Conservation (phyloP, 2,888 invertebrate species). For the Hoplodrina ambigua region DNA sequence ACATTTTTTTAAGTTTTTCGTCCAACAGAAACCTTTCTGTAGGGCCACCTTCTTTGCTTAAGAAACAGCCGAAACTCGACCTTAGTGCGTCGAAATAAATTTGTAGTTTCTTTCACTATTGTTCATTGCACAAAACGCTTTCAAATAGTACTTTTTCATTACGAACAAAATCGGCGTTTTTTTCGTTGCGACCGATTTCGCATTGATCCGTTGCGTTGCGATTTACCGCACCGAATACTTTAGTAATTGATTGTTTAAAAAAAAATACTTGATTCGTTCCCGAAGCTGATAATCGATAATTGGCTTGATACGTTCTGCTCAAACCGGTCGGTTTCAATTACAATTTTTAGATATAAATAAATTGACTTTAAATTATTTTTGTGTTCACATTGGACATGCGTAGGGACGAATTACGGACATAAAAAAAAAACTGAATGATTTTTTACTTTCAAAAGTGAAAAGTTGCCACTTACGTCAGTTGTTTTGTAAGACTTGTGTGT, state of each 20-base stretch:
- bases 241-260: constrained; percentile 75
- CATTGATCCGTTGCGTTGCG: constrained; percentile 67
- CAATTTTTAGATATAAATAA: constrained; percentile 65
- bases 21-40: constrained; percentile 72
- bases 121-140: constrained; percentile 68
- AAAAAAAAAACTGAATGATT: constrained; percentile 26
- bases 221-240: constrained; percentile 72
- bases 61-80: constrained; percentile 42
- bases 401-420: constrained; percentile 37
- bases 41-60: constrained; percentile 67
- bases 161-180: constrained; percentile 71
- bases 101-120: constrained; percentile 63
- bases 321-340: constrained; percentile 61
- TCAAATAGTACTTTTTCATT: constrained; percentile 73
- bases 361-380: constrained; percentile 67
- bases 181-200: constrained; percentile 71
- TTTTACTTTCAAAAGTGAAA: constrained; percentile 8
- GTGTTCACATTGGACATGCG: constrained; percentile 65
- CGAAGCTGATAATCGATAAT: constrained; percentile 73
- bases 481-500: constrained; percentile 2
- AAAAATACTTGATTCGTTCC: constrained; percentile 68
- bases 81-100: constrained; percentile 48
- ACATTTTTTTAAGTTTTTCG: constrained; percentile 71
- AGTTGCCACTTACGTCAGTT: not conserved
- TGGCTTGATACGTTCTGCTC: constrained; percentile 64